Percentiles rank a stretch among this genome's conserved stretches.
phyloP scores from a whole-genome alignment of 1,140 invertebrate genomes.

The Leptinotarsa texana region DNA sequence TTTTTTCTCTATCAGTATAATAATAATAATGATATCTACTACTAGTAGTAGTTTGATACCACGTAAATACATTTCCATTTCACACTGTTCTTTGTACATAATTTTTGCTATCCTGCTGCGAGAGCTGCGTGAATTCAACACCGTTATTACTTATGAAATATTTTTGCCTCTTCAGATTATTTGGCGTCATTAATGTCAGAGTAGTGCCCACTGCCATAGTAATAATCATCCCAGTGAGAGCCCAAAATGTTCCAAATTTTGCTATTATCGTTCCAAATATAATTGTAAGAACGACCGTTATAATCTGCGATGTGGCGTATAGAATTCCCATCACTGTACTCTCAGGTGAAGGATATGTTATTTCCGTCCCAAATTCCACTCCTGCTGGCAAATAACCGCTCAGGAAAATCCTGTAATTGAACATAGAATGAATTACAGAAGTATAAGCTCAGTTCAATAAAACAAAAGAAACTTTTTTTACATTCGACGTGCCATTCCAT shows the following conservation, averaged over 20 bases:
- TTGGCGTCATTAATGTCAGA: slow-evolving; percentile 17
- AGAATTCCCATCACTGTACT: slow-evolving; percentile 45
- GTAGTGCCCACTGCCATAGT: slow-evolving; percentile 5
- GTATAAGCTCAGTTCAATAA: no score
- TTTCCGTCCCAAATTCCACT: slow-evolving; percentile 46
- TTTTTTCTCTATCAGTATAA: no score
- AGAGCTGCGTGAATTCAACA: not conserved
- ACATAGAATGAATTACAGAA: not conserved
- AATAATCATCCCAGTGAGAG: slow-evolving; percentile 1
- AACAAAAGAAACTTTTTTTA: no score
- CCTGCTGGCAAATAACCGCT: slow-evolving; percentile 42
- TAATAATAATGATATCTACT: no score
- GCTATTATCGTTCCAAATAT: not conserved
- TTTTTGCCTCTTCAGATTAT: slow-evolving; percentile 20
- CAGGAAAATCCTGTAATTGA: slow-evolving; percentile 41
- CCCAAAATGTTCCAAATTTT: slow-evolving; percentile 17
- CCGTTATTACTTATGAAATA: slow-evolving; percentile 23
- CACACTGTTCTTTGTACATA: not conserved
- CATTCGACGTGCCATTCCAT: no score
- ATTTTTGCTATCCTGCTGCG: not conserved
- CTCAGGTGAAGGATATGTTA: slow-evolving; percentile 45
- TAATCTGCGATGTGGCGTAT: slow-evolving; percentile 39
- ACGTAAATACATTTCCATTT: not conserved
- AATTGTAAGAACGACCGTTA: slow-evolving; percentile 30
- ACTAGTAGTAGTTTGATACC: not conserved